Base-by-base conservation (phyloP, 1,140 invertebrate species). In the Drosophila truncata region DNA sequence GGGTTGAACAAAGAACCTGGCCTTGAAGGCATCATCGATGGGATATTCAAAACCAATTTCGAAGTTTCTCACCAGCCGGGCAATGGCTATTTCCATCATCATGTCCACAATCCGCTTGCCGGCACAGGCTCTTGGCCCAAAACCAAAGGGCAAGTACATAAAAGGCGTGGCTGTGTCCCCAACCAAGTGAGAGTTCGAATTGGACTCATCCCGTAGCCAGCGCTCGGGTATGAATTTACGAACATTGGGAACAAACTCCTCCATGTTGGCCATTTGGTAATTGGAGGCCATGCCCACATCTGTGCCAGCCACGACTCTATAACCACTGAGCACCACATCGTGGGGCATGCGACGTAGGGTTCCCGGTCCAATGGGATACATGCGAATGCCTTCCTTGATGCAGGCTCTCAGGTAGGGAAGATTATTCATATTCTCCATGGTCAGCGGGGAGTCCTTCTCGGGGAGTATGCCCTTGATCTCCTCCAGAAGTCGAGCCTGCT, bases 51-150 rank as follows among this genome's bases (percentile, higher is more conserved):
- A 95, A 33, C 94, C 93, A 4, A 95, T 81, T 25, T 94, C 72
- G 73, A 95, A 95, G 71, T 95, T 94, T 47, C 94, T 92, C 37
- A 95, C 92, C 29, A 96, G 91, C 82, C 95, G 94, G n/a, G 94
- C 91, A 7, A 96, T 65, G 39, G 95, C 94, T 25, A 96, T 93
- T 84, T 96, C 94, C 55, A 97, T 85, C 88, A 96, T 95, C 80
- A 96, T 93, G 42, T 88, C 95, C 5, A 96, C 96, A 75, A 97
- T 95, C 58, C 96, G 93, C 70, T 95, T 94, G 14, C 94, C 95
- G 37, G 95, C 93, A 70, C 95, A 95, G 44, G 92, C 91, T 20
- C 95, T 91, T 7, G 94, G 93, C 16, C 95, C 95, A 55, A 94
- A 95, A 0, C 95, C 95, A 76, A 96, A 96, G 0, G 95, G 95